A percentile compares a stretch with the other conserved stretches of the same genome.
phyloP scores from a whole-genome alignment of 2,888 invertebrate species.

The Hirtodrosophila histrioides region DNA sequence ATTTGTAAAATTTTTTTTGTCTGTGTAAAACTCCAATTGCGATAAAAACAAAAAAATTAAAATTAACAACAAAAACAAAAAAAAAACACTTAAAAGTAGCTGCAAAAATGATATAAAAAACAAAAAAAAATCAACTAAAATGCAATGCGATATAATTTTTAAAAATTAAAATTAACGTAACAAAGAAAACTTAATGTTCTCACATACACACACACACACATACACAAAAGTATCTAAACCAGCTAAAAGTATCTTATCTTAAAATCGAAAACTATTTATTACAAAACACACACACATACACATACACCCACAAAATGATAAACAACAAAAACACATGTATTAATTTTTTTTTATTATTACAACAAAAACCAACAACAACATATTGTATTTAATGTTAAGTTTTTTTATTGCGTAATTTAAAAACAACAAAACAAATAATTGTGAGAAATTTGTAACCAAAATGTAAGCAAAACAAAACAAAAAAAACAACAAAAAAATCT shows the following conservation, averaged over 20 bases:
- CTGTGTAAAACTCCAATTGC: constrained; percentile 75
- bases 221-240: constrained; percentile 72
- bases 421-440: constrained; percentile 59
- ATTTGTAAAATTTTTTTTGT: constrained; percentile 77
- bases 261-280: constrained; percentile 73
- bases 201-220: constrained; percentile 36
- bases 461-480: constrained; percentile 56
- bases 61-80: constrained; percentile 37
- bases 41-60: constrained; percentile 50
- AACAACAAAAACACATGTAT: constrained; percentile 71
- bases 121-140: constrained; percentile 42
- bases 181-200: constrained; percentile 70
- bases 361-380: constrained; percentile 60
- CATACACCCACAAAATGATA: constrained; percentile 48
- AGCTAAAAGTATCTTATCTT: constrained; percentile 73
- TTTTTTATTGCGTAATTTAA: constrained; percentile 74
- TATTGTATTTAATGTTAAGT: constrained; percentile 80
- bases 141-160: constrained; percentile 78
- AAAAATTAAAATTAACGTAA: constrained; percentile 66
- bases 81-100: constrained; percentile 54
- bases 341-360: constrained; percentile 70
- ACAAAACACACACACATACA: constrained; percentile 39
- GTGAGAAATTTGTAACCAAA: constrained; percentile 79
- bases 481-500: constrained; percentile 41
- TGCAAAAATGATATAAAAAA: constrained; percentile 46